Evolutionary conservation across 2,113 vertebrate species (phyloP), one percentile per base, ranked within the genome.

Genomic region (Pteropus alecto): DNA sequence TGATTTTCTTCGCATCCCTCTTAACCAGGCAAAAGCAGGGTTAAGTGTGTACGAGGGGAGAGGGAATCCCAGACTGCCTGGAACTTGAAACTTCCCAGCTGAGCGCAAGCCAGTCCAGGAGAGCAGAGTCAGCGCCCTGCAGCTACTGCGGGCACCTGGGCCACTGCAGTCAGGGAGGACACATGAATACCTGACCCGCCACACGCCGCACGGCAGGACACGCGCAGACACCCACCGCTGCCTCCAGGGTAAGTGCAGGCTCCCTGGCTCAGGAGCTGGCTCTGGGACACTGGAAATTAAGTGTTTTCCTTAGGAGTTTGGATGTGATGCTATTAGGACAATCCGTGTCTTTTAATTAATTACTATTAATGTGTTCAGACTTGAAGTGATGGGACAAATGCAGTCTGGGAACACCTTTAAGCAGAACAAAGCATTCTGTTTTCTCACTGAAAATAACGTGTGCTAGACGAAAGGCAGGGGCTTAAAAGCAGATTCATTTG

Each of bases 41-140:
- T 99, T 98, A 99, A 98, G 96, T 78, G 58, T 91, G 79, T 63
- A 63, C 56, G 92, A 97, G 95, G 97, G 97, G 98, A 97, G 98
- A 98, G 98, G 98, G 98, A 87, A 97, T 98, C 98, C 98, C 98
- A 97, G 98, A 97, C 98, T 87, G 98, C 97, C 97, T 97, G 98
- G 98, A 98, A 98, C 98, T 98, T 97, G 98, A 98, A 96, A 97
- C 98, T 98, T 98, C 96, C 98, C 98, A 98, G 98, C 98, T 98
- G 98, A 98, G 98, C 94, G 78, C 77, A 84, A 89, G 93, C 90
- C 96, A 61, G 97, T 98, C 3, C 8, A 65, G 61, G 93, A 98
- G 97, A 97, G 97, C 96, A 87, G 98, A 98, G 96, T 92, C 98
- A 97, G 98, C 97, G 51, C 91, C 61, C 97, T 65, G 96, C 97